Percentiles rank a stretch among this genome's conserved stretches.
phyloP scores from a whole-genome alignment of 2,888 invertebrate genomes.

The Chrysodeixis includens region DNA sequence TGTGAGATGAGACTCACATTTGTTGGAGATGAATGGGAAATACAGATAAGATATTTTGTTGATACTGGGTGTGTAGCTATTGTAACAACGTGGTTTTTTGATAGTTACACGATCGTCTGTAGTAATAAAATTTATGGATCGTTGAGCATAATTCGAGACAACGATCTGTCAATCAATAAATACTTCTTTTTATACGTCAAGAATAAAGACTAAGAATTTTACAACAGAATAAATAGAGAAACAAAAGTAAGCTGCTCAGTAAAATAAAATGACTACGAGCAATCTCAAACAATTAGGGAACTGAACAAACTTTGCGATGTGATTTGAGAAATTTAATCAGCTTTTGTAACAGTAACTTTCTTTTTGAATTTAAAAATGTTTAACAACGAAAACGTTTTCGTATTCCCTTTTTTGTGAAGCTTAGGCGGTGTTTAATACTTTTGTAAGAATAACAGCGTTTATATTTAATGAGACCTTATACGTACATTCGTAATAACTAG shows the following conservation, averaged over 20 bases:
- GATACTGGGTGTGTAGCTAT: too few relatives aligned
- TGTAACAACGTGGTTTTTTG: too few relatives aligned
- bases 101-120: too few relatives aligned
- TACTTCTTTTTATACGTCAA: not conserved
- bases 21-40: too few relatives aligned
- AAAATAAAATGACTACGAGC: slow-evolving; percentile 14
- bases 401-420: slow-evolving; percentile 22
- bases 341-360: slow-evolving; percentile 27
- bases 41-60: too few relatives aligned
- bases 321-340: slow-evolving; percentile 19
- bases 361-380: slow-evolving; percentile 39
- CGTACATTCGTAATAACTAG: slow-evolving; percentile 30
- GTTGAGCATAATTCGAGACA: not conserved
- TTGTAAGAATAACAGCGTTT: slow-evolving; percentile 28
- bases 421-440: slow-evolving; percentile 9
- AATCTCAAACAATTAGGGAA: slow-evolving; percentile 32
- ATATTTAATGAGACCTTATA: slow-evolving; percentile 23
- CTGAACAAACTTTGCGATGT: slow-evolving; percentile 34
- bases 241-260: slow-evolving; percentile 7
- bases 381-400: slow-evolving; percentile 40
- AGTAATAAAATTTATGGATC: too few relatives aligned
- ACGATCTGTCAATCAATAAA: not conserved
- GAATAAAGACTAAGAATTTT: not conserved
- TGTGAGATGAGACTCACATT: too few relatives aligned
- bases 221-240: not conserved